Conservation (phyloP, 2,888 invertebrate genomes). For the Celastrina argiolus region DNA sequence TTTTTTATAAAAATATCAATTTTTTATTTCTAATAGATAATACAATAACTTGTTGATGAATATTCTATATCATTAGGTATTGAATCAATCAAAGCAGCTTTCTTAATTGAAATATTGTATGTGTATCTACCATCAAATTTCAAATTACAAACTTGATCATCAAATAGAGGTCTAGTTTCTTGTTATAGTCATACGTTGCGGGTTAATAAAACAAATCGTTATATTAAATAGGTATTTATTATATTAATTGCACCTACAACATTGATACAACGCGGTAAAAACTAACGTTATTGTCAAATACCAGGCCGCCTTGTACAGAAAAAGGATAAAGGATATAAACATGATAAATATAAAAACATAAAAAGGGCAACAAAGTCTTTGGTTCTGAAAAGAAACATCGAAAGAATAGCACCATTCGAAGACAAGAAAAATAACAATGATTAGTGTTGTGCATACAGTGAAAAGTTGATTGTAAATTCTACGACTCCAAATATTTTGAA, state of each 20-base stretch:
- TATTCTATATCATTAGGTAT: too few species aligned
- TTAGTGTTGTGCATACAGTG: constrained; percentile 16
- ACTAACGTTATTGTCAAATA: constrained; percentile 58
- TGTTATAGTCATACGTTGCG: neutral
- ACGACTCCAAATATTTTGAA: too few species aligned
- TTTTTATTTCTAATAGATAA: too few species aligned
- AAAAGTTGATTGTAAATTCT: too few species aligned
- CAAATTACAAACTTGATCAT: neutral
- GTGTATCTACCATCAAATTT: too few species aligned
- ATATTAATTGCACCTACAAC: constrained; percentile 52
- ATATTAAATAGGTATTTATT: constrained; percentile 77
- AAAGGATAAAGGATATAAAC: constrained; percentile 44
- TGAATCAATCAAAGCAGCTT: too few species aligned
- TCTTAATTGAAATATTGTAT: too few species aligned
- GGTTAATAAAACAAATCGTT: constrained; percentile 46
- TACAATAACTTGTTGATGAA: too few species aligned
- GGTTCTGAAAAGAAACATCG: constrained; percentile 60
- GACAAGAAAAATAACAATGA: constrained; percentile 25
- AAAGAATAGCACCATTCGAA: constrained; percentile 69
- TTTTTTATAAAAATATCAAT: too few species aligned
- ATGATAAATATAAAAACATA: constrained; percentile 36
- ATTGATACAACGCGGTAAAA: constrained; percentile 51
- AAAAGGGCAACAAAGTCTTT: constrained; percentile 56
- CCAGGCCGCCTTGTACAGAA: constrained; percentile 49
- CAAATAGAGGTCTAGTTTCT: neutral